Percentiles rank a stretch among this genome's conserved stretches.
Conservation (phyloP, 1,140 invertebrate species). For the Chironomus striatipennis region DNA sequence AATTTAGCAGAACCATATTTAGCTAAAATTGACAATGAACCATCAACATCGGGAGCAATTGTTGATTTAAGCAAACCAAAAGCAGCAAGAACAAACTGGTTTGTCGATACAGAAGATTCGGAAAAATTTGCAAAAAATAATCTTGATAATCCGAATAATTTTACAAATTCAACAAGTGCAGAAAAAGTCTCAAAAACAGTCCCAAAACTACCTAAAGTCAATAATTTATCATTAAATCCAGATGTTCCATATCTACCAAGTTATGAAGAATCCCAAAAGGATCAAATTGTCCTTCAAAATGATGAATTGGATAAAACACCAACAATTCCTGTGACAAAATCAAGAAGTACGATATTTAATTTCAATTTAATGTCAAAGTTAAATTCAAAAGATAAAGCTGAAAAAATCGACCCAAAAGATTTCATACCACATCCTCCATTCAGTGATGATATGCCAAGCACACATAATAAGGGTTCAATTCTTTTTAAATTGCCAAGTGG, state of each 20-base stretch:
- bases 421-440: slow-evolving; percentile 34
- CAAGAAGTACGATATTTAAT: slow-evolving; percentile 35
- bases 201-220: background rate
- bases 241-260: slow-evolving; percentile 4
- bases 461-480: slow-evolving; percentile 36
- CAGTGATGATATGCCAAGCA: slow-evolving; percentile 28
- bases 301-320: background rate
- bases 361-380: slow-evolving; percentile 33
- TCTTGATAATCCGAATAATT: slow-evolving; percentile 31
- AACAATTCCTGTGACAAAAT: slow-evolving; percentile 31
- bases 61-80: slow-evolving; percentile 31
- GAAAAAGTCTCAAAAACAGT: slow-evolving; percentile 16
- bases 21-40: slow-evolving; percentile 30
- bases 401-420: slow-evolving; percentile 33
- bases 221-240: background rate
- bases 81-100: slow-evolving; percentile 35
- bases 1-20: slow-evolving; percentile 34
- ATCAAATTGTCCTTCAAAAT: background rate
- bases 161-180: background rate
- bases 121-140: slow-evolving; percentile 25
- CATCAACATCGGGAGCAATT: slow-evolving; percentile 24
- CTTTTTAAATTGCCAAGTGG: slow-evolving; percentile 39
- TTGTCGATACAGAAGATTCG: slow-evolving; percentile 29
- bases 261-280: slow-evolving; percentile 23
- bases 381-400: slow-evolving; percentile 29